A percentile compares a stretch with the other conserved stretches of the same genome.
Conservation (phyloP, 2,113 vertebrate species). For the Datnioides undecimradiatus region DNA sequence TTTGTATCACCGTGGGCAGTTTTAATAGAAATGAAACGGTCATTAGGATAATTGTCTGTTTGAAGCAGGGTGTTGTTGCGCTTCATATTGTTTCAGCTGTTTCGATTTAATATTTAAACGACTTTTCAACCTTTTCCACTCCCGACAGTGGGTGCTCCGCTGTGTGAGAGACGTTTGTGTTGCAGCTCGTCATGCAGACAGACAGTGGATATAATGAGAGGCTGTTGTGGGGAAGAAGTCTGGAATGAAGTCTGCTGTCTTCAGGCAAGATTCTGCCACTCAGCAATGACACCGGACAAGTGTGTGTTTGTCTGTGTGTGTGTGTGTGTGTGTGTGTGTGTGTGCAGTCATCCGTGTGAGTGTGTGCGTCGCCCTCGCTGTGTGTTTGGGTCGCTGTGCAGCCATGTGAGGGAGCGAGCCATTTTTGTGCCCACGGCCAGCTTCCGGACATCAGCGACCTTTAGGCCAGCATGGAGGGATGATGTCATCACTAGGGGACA, state of each 20-base stretch:
- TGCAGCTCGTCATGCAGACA: conserved; percentile 24
- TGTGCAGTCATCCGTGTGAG: background rate
- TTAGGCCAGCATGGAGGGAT: conserved; percentile 56
- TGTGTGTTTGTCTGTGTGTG: conserved; percentile 44
- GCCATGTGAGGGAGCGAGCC: conserved; percentile 52
- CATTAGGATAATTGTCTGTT: no score
- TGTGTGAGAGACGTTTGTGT: conserved; percentile 13
- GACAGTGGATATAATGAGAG: conserved; percentile 61
- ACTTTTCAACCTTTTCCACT: no score
- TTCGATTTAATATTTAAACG: background rate
- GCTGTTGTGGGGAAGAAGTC: conserved; percentile 28
- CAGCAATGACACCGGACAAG: conserved; percentile 35
- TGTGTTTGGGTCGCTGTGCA: conserved; percentile 29
- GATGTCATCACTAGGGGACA: conserved; percentile 73
- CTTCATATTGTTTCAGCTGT: background rate
- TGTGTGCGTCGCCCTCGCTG: background rate
- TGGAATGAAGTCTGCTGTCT: conserved; percentile 65
- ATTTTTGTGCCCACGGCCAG: conserved; percentile 57
- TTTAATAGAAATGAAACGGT: no score
- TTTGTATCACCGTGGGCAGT: no score
- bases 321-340: background rate
- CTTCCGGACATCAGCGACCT: conserved; percentile 70
- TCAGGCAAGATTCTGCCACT: conserved; percentile 70
- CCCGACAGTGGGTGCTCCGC: no score
- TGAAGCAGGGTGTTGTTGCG: background rate